Conservation (phyloP, 2,113 vertebrate species). For the Nerophis ophidion region DNA sequence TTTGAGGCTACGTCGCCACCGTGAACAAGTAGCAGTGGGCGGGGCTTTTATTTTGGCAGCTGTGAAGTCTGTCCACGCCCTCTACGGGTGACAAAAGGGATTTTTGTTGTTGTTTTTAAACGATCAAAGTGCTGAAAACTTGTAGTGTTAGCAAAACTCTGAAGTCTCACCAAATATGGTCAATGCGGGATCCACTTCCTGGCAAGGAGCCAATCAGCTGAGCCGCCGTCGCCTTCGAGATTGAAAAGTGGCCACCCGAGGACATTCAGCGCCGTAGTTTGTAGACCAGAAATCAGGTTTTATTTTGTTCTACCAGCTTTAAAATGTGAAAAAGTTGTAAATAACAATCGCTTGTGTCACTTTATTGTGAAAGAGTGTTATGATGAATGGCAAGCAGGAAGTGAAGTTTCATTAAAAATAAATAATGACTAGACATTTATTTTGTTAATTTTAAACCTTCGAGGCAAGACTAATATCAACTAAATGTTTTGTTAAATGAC, state of each 20-base stretch:
- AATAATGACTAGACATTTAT: too few species aligned
- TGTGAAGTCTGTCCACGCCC: too few species aligned
- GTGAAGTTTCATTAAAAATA: conserved; percentile 8
- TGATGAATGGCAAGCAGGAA: conserved; percentile 17
- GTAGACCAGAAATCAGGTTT: not conserved
- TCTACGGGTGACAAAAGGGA: not conserved
- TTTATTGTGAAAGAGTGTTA: not conserved
- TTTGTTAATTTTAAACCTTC: too few species aligned
- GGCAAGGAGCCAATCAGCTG: not conserved
- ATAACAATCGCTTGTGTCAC: conserved; percentile 2
- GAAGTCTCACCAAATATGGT: not conserved
- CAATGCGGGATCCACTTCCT: not conserved
- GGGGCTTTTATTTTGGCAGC: conserved; percentile 31
- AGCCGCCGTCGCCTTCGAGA: not conserved
- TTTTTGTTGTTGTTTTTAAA: conserved; percentile 34
- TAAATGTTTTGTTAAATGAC: too few species aligned
- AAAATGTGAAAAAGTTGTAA: conserved; percentile 23
- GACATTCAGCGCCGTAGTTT: not conserved
- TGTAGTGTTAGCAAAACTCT: conserved; percentile 28
- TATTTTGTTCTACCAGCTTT: not conserved
- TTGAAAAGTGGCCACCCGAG: not conserved
- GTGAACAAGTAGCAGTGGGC: conserved; percentile 23
- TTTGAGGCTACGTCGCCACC: too few species aligned
- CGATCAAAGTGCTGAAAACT: conserved; percentile 59
- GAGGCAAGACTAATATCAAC: too few species aligned